These are phyloP conservation scores for Maniola jurtina DNA, from an alignment of 1,140 invertebrate genomes.

Conservation along the genomic window DNA sequence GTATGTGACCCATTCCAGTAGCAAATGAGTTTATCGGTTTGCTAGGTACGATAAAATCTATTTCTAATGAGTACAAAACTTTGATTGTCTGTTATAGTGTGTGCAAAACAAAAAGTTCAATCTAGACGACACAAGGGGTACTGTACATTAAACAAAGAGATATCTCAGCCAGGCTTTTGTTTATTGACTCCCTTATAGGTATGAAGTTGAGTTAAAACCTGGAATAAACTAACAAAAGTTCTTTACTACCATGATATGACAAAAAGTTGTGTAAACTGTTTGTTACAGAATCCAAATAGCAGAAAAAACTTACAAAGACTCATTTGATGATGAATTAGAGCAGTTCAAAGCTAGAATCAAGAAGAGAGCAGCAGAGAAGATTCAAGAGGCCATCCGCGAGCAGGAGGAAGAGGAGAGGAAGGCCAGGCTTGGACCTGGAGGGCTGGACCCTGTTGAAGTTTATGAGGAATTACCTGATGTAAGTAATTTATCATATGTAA, in stretches of 20 bases:
- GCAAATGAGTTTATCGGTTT: too few species aligned
- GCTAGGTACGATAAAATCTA: constrained; percentile 16
- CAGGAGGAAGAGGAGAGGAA: constrained; percentile 93
- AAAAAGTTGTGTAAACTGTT: constrained; percentile 1
- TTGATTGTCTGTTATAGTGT: too few species aligned
- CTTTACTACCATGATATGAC: too few species aligned
- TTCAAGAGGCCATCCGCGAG: constrained; percentile 90
- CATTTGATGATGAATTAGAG: constrained; percentile 96
- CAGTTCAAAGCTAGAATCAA: constrained; percentile 94
- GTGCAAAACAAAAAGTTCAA: too few species aligned
- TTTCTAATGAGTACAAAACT: too few species aligned
- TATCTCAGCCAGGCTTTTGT: too few species aligned
- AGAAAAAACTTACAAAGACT: constrained; percentile 94
- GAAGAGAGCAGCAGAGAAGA: constrained; percentile 92
- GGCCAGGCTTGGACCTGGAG: constrained; percentile 95
- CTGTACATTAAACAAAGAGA: too few species aligned
- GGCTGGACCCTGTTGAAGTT: constrained; percentile 98
- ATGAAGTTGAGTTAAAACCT: too few species aligned
- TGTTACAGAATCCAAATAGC: constrained; percentile 90
- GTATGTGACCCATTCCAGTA: too few species aligned
- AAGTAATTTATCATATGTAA: constrained; percentile 78
- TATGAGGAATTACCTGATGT: constrained; percentile 96
- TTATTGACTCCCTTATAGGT: too few species aligned
- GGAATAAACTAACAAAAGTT: too few species aligned
- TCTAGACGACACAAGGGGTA: too few species aligned